Conservation (phyloP, 2,888 invertebrate genomes). For the Drosophila seclusa region DNA sequence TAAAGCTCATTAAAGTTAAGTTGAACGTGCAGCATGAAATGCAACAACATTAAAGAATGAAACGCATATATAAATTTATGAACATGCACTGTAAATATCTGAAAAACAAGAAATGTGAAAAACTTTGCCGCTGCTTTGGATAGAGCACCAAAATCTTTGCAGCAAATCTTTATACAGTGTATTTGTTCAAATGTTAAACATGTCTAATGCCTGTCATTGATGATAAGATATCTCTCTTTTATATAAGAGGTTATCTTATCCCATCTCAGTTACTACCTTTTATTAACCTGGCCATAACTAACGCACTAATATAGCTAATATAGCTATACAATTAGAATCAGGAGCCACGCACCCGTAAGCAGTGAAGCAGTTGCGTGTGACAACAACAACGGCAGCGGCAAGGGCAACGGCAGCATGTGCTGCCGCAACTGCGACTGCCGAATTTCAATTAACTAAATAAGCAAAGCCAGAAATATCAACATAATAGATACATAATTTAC, state of each 20-base stretch:
- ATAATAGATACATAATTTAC: constrained; percentile 53
- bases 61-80: constrained; percentile 14
- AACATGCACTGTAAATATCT: constrained; percentile 12
- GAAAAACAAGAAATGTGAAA: constrained; percentile 26
- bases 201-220: neutral
- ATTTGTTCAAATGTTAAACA: constrained; percentile 7
- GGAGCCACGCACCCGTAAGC: constrained; percentile 16
- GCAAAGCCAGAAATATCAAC: constrained; percentile 53
- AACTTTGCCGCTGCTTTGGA: constrained; percentile 14
- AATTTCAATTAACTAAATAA: constrained; percentile 78
- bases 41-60: constrained; percentile 37
- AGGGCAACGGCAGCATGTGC: constrained; percentile 11
- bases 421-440: constrained; percentile 48
- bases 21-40: constrained; percentile 54
- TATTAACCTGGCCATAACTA: constrained; percentile 21
- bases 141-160: neutral
- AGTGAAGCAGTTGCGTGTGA: constrained; percentile 21
- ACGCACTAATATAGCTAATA: constrained; percentile 9
- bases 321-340: constrained; percentile 7
- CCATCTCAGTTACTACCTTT: constrained; percentile 26
- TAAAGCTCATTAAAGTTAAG: constrained; percentile 48
- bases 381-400: constrained; percentile 15
- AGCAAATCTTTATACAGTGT: neutral
- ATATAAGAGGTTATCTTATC: constrained; percentile 30
- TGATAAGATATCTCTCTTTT: constrained; percentile 1